Conservation (phyloP, 2,888 invertebrate species). For the Romanomermis culicivorax region DNA sequence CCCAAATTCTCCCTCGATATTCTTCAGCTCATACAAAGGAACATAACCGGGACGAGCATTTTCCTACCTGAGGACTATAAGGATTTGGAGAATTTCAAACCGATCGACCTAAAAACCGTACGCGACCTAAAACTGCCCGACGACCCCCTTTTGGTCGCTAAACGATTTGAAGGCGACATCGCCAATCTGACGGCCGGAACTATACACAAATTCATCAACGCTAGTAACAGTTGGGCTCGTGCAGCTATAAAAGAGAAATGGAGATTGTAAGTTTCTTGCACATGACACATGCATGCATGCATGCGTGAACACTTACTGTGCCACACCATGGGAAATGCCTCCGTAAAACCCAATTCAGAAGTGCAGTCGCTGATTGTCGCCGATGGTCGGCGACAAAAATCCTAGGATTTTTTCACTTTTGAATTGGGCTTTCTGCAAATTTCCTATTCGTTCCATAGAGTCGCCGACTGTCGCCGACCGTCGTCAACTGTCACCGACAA, state of each 20-base stretch:
- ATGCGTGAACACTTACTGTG: not conserved
- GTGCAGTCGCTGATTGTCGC: no score
- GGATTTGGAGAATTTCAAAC: not conserved
- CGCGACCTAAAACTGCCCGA: not conserved
- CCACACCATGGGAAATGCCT: not conserved
- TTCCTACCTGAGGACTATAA: constrained; percentile 6
- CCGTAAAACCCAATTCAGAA: no score
- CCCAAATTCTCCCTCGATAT: no score
- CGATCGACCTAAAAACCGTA: not conserved
- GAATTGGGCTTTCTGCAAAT: no score
- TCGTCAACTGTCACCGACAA: no score
- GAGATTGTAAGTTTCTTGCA: constrained; percentile 20
- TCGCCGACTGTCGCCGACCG: no score
- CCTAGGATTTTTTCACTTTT: no score
- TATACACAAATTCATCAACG: constrained; percentile 5
- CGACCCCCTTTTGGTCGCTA: not conserved
- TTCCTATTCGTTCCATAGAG: no score
- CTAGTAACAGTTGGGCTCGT: constrained; percentile 1
- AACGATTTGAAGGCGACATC: constrained; percentile 10
- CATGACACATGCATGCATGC: not conserved
- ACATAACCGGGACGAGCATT: no score
- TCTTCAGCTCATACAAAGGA: no score
- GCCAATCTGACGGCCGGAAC: constrained; percentile 7
- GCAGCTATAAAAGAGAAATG: constrained; percentile 3
- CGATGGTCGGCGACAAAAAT: no score